phyloP scores from a whole-genome alignment of 2,113 vertebrate species.

The Grallaria varia region DNA sequence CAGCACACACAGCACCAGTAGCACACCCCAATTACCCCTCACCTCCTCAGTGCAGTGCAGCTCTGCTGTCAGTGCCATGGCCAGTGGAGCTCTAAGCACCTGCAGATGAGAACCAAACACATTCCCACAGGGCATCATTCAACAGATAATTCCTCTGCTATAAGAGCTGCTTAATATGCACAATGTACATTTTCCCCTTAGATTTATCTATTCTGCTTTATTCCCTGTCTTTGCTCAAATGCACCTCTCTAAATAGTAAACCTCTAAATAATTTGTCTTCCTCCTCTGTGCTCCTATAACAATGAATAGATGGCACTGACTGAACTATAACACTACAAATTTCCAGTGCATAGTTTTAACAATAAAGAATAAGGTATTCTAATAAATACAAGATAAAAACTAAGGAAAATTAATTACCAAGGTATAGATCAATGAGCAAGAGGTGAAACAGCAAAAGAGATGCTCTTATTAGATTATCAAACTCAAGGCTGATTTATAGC shows the following conservation, averaged over 20 bases:
- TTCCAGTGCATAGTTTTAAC: constrained; percentile 63
- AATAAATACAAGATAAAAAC: constrained; percentile 74
- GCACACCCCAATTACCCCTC: fast-evolving
- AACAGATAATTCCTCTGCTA: neutral
- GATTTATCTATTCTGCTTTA: neutral
- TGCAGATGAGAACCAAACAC: neutral
- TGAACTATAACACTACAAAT: constrained; percentile 70
- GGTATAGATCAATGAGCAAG: constrained; percentile 67
- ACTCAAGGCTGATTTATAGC: constrained; percentile 68
- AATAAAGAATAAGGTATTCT: constrained; percentile 70
- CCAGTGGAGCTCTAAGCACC: neutral
- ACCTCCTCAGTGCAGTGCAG: neutral
- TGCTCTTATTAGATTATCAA: constrained; percentile 74
- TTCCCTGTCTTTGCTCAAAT: neutral
- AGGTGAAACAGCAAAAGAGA: constrained; percentile 67
- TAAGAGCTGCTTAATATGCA: neutral
- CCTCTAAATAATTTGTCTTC: neutral
- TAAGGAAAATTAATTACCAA: constrained; percentile 72
- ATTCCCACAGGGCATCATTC: neutral
- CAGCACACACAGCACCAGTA: neutral
- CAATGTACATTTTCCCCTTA: neutral
- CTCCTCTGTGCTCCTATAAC: neutral
- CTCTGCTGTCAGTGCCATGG: neutral
- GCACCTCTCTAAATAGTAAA: neutral
- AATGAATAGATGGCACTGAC: constrained; percentile 57